A percentile compares a stretch with the other conserved stretches of the same genome.
These are phyloP conservation scores for Spisula subtruncata DNA, from an alignment of 2,888 invertebrate species.

Conservation along the genomic window DNA sequence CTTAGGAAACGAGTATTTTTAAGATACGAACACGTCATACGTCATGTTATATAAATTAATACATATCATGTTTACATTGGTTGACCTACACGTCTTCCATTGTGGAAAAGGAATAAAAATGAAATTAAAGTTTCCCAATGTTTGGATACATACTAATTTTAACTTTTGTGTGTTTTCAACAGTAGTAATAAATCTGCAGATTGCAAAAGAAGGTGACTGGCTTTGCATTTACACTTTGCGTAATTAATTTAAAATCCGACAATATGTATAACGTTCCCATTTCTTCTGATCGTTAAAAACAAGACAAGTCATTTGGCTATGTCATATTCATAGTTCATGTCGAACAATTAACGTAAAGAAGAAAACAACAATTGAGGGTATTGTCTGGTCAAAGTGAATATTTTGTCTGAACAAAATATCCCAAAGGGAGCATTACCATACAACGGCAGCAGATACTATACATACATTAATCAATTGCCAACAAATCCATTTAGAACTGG, in stretches of 20 bases:
- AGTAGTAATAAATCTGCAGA: too few relatives aligned
- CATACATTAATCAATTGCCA: not conserved
- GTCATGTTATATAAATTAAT: too few relatives aligned
- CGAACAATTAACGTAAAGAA: not conserved
- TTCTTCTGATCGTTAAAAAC: not conserved
- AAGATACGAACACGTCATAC: too few relatives aligned
- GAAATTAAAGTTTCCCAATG: too few relatives aligned
- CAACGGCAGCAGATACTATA: not conserved
- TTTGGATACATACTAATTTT: too few relatives aligned
- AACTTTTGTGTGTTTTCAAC: too few relatives aligned
- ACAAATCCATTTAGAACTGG: too few relatives aligned
- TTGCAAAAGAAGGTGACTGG: too few relatives aligned
- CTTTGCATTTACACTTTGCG: not conserved
- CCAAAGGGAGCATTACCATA: not conserved
- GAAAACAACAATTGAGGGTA: not conserved
- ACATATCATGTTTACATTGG: too few relatives aligned
- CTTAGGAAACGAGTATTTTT: too few relatives aligned
- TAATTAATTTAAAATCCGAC: not conserved
- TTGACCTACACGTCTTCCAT: too few relatives aligned
- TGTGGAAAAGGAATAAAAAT: too few relatives aligned
- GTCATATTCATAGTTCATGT: constrained; percentile 9
- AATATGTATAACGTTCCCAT: not conserved
- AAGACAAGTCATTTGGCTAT: not conserved
- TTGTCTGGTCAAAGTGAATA: not conserved
- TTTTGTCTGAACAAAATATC: not conserved